Conservation (phyloP, 2,113 vertebrate genomes). For the Xiphophorus maculatus region DNA sequence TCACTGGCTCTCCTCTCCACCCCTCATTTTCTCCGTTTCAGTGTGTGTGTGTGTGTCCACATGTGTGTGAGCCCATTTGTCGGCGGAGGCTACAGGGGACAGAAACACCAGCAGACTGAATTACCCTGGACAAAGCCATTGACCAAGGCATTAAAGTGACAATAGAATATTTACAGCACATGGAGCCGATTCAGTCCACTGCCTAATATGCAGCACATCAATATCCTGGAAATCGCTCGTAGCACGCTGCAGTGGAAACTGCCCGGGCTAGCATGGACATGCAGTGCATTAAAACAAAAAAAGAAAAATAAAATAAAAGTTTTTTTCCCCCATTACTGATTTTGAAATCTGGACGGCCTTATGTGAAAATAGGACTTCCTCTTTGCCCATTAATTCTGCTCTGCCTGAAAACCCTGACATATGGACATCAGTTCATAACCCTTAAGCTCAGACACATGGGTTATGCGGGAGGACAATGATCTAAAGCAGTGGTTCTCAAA, state of each 20-base stretch:
- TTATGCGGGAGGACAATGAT: background rate
- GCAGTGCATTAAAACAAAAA: background rate
- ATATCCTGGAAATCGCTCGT: constrained; percentile 66
- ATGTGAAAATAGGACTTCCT: background rate
- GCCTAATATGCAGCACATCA: constrained; percentile 72
- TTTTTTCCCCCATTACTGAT: too few relatives aligned
- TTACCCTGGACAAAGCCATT: constrained; percentile 72
- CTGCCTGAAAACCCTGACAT: background rate
- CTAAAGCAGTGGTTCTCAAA: too few relatives aligned
- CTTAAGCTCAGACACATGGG: background rate
- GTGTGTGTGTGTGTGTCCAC: constrained; percentile 27
- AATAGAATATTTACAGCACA: constrained; percentile 76
- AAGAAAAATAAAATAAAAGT: too few relatives aligned
- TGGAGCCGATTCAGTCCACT: constrained; percentile 61
- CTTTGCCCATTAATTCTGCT: background rate
- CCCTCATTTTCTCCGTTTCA: constrained; percentile 70
- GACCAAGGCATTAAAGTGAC: constrained; percentile 76
- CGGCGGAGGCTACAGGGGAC: constrained; percentile 60
- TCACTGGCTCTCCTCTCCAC: constrained; percentile 26
- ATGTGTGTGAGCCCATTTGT: constrained; percentile 44
- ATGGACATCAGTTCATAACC: background rate
- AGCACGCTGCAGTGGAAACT: constrained; percentile 64
- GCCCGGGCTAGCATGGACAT: constrained; percentile 22
- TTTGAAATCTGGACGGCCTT: too few relatives aligned
- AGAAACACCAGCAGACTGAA: constrained; percentile 63